These are phyloP conservation scores for Pogonomyrmex barbatus DNA, from an alignment of 1,140 invertebrate species.

Conservation along the genomic window DNA sequence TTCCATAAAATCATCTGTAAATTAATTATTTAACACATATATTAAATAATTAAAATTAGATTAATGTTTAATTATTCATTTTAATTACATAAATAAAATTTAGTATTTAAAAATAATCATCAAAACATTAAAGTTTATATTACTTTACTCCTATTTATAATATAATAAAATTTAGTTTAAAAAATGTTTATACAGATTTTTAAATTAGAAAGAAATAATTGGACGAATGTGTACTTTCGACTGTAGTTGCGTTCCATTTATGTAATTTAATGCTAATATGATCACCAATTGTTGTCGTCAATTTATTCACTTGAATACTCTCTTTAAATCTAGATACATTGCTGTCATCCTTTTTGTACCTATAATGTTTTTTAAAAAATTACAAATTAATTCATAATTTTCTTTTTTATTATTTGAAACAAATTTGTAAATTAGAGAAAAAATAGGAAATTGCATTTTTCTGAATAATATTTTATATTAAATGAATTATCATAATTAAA, in stretches of 20 bases:
- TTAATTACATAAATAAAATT: neutral
- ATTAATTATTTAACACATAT: constrained; percentile 18
- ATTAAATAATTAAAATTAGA: constrained; percentile 18
- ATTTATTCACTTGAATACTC: constrained; percentile 80
- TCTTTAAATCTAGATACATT: constrained; percentile 77
- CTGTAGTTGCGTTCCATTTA: constrained; percentile 71
- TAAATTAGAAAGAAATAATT: neutral
- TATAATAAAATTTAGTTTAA: neutral
- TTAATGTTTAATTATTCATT: neutral
- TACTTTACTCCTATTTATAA: neutral
- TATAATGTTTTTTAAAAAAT: constrained; percentile 48
- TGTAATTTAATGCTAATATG: constrained; percentile 82
- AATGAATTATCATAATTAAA: neutral
- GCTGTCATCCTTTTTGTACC: constrained; percentile 80
- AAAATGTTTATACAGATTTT: neutral
- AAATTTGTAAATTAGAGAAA: neutral
- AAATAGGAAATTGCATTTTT: constrained; percentile 3
- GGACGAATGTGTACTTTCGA: constrained; percentile 58
- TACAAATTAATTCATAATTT: neutral
- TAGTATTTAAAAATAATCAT: neutral
- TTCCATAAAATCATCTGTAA: constrained; percentile 68
- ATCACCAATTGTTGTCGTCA: constrained; percentile 81
- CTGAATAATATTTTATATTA: neutral
- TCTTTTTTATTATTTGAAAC: neutral
- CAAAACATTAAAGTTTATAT: constrained; percentile 8